Base-by-base conservation (phyloP, 1,140 invertebrate genomes). In the Drosophila lowei region DNA sequence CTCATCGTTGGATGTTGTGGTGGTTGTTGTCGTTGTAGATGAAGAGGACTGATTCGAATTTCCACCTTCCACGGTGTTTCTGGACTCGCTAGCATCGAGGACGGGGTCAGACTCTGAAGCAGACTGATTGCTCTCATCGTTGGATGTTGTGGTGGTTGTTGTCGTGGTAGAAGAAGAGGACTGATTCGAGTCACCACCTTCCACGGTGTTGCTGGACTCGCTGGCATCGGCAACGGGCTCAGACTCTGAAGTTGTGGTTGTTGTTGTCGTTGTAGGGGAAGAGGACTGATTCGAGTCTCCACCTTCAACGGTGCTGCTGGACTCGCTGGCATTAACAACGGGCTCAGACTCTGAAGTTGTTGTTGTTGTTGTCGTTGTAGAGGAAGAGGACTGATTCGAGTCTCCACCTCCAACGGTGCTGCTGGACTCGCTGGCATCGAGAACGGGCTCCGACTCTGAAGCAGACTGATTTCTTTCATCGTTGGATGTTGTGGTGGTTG, bases 261-360 rank as follows among this genome's bases (percentile, higher is more conserved):
- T 61, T 9, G 34, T 57, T 8, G n/a, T 46, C 0, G 46, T 65
- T 16, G 62, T 52, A 2, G 54, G 18, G 1, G 54, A 57, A 6
- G 46, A 30, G 11, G 62, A 50, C 2, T 64, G 62, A 38, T 50
- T 23, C 0, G 30, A 30, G 28, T 16, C 13, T n/a, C 28, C 43
- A 16, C 49, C 25, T 8, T 34, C 60, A 3, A 63, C 60, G 7
- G 48, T n/a, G 6, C 23, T 52, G 18, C 9, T 61, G 8, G 41
- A 42, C n/a, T 18, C n/a, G 11, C 25, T 34, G 11, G 34, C 34
- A 1, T 60, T n/a, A 1, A 43, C 38, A 52, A 52, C 47, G 3
- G 62, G 62, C 0, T 28, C 48, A 15, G 11, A n/a, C 6, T 7
- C 23, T 28, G n/a, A 23, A 6, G 23, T 44, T n/a, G n/a, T 5